These are phyloP conservation scores for Vanessa cardui DNA, from an alignment of 2,888 invertebrate genomes.

Conservation along the genomic window DNA sequence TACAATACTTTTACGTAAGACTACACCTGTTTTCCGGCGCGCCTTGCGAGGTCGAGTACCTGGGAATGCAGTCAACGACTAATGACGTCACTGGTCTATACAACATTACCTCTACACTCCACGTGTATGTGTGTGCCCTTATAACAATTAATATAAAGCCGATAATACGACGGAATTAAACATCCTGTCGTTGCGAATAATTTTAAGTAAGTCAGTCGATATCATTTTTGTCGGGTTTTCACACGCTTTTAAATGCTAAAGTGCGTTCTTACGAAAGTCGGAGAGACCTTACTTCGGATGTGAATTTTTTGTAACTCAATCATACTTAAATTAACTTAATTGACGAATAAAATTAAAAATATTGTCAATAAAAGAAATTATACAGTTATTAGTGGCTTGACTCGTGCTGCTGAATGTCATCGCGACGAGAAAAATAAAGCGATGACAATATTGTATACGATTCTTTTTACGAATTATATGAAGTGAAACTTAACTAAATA, in stretches of 20 bases:
- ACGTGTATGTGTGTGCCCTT: background rate
- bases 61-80: slow-evolving; percentile 17
- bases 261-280: slow-evolving; percentile 2
- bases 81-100: slow-evolving; percentile 24
- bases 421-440: no score
- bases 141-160: slow-evolving; percentile 4
- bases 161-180: slow-evolving; percentile 4
- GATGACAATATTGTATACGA: no score
- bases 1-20: slow-evolving; percentile 32
- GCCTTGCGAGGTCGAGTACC: slow-evolving; percentile 18
- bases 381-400: no score
- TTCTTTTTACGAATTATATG: no score
- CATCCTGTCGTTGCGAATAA: background rate
- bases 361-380: background rate
- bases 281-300: background rate
- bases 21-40: slow-evolving; percentile 32
- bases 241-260: slow-evolving; percentile 2
- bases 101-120: background rate
- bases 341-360: background rate
- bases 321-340: slow-evolving; percentile 7
- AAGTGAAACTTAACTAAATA: no score
- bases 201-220: slow-evolving; percentile 14
- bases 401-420: no score
- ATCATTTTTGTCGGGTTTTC: slow-evolving; percentile 1
- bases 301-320: background rate